A percentile compares a stretch with the other conserved stretches of the same genome.
These are phyloP conservation scores for Pelecanoides urinatrix DNA, from an alignment of 2,113 vertebrate genomes.

Conservation along the genomic window DNA sequence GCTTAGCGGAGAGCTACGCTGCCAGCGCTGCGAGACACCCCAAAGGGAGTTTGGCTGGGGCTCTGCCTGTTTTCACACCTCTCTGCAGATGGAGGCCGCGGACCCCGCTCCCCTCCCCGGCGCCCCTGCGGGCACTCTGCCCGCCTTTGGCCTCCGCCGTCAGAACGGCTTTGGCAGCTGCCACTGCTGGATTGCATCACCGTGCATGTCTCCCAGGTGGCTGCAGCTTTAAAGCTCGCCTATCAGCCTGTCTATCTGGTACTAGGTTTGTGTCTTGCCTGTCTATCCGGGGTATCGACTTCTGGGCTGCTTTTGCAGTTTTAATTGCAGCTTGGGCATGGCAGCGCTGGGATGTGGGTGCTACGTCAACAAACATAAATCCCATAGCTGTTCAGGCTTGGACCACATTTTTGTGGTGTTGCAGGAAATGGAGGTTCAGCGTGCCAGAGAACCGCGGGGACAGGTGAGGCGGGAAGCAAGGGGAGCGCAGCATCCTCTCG, in stretches of 20 bases:
- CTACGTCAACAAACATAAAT: neutral
- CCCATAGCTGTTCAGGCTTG: neutral
- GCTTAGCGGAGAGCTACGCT: neutral
- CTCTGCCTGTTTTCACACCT: constrained; percentile 43
- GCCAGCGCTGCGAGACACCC: neutral
- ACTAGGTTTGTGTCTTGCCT: neutral
- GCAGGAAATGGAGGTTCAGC: neutral
- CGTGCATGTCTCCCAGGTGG: neutral
- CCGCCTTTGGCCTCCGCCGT: neutral
- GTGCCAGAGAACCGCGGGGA: fast-evolving
- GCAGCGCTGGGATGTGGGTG: neutral
- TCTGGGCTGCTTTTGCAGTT: neutral
- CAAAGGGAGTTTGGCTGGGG: constrained; percentile 22
- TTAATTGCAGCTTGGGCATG: neutral
- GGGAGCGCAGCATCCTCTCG: neutral
- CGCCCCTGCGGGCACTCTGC: neutral
- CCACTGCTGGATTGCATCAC: constrained; percentile 42
- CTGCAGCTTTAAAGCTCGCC: constrained; percentile 20
- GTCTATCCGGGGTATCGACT: neutral
- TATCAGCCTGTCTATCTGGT: neutral
- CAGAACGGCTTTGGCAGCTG: constrained; percentile 24
- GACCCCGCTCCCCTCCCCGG: neutral
- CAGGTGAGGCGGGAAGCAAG: neutral
- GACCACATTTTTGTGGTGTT: fast-evolving
- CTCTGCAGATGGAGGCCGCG: neutral